Base-by-base conservation (phyloP, 2,888 invertebrate genomes). In the Patella pellucida region DNA sequence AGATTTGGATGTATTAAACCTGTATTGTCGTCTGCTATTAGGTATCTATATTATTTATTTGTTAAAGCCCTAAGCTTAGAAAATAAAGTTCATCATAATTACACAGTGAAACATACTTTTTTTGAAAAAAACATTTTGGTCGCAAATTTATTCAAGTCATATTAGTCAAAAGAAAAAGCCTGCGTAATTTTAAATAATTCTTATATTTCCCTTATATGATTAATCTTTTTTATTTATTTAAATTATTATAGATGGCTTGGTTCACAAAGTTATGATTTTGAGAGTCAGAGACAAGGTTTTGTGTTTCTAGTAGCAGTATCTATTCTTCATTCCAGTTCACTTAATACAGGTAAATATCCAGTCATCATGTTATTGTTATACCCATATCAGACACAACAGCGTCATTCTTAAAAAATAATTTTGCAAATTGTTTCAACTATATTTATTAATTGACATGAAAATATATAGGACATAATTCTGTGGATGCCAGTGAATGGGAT, bases 251-350 rank as follows among this genome's bases (percentile, higher is more conserved):
- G 88, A 68, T 87, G 85, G 85, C 62, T 87, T 54, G 78, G 82
- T 15, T 78, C 82, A 5, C 80, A 83, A 27, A 81, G 81, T 15
- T 69, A 81, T 52, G 86, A 86, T 56, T 83, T 81, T 79, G 85
- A 85, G n/a, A 79, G 77, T 15, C 86, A 87, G 75, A 83, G 84
- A 68, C 83, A 84, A 78, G 78, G 81, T 7, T 81, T 88, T 73
- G 77, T 82, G 50, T 86, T 86, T 76, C 78, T 87, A 9, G 81
- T 84, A 27, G 77, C 80, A 19, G 77, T 86, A 9, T 83, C 83
- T 31, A 77, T 79, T 52, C 76, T 85, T n/a, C 86, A 87, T 76
- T 74, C 76, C 12, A 62, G 76, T 41, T 27, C 80, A 11, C 74
- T 82, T 2, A 54, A 68, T 27, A 76, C 80, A 81, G 83, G 84